These are phyloP conservation scores for Clupea harengus DNA, from an alignment of 2,113 vertebrate species.

Conservation along the genomic window DNA sequence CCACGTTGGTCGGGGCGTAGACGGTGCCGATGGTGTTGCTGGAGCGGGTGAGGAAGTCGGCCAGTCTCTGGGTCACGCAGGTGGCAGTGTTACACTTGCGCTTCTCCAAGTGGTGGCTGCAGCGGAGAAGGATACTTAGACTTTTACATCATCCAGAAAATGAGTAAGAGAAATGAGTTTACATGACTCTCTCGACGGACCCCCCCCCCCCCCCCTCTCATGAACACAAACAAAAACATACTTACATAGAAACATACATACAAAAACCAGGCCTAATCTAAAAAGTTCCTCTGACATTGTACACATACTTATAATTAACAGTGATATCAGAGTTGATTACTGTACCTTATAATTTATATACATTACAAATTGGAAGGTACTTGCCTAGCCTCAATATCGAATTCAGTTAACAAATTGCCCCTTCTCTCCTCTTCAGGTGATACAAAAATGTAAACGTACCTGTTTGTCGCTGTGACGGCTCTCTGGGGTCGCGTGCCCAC, in stretches of 20 bases:
- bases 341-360: too few relatives aligned
- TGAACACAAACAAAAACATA: too few relatives aligned
- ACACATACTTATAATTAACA: too few relatives aligned
- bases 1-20: slow-evolving; percentile 80
- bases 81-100: slow-evolving; percentile 85
- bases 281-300: too few relatives aligned
- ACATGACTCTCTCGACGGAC: neutral
- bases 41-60: slow-evolving; percentile 83
- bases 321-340: too few relatives aligned
- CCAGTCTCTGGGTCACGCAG: slow-evolving; percentile 84
- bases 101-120: slow-evolving; percentile 79
- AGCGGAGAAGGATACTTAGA: neutral
- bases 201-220: neutral
- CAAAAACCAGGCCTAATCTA: too few relatives aligned
- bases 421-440: neutral
- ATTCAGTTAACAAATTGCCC: too few relatives aligned
- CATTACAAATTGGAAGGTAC: too few relatives aligned
- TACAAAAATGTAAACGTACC: slow-evolving; percentile 55
- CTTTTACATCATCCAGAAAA: neutral
- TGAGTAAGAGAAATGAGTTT: too few relatives aligned
- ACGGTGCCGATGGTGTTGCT: slow-evolving; percentile 75
- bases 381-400: too few relatives aligned
- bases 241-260: too few relatives aligned
- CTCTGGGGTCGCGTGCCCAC: slow-evolving; percentile 57
- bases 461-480: slow-evolving; percentile 61